phyloP scores from a whole-genome alignment of 2,113 vertebrate species.

The Aplodontia rufa region DNA sequence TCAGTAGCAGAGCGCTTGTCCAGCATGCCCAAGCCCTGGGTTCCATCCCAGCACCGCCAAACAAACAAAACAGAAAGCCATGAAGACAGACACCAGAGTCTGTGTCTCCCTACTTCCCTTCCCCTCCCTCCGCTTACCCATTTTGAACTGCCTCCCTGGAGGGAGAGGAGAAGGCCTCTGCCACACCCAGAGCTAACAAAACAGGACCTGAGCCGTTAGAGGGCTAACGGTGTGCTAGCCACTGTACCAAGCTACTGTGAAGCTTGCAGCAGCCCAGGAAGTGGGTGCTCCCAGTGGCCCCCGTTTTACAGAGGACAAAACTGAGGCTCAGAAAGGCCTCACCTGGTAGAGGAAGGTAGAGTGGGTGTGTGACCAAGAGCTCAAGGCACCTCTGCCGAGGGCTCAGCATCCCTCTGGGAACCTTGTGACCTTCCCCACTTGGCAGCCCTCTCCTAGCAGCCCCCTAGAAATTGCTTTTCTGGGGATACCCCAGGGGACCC shows the following conservation, averaged over 20 bases:
- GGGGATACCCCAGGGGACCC: neutral
- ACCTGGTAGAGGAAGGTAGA: neutral
- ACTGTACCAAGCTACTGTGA: no score
- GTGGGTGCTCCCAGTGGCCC: no score
- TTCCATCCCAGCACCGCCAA: neutral
- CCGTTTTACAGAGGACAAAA: neutral
- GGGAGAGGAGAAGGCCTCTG: neutral
- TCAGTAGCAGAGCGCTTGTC: neutral
- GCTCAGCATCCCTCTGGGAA: neutral
- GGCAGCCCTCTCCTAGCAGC: neutral
- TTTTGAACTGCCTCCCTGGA: no score
- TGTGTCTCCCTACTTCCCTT: neutral
- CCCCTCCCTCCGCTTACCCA: neutral
- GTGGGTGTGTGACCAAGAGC: fast-evolving
- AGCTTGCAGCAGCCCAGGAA: no score
- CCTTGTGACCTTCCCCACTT: neutral
- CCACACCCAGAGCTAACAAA: neutral
- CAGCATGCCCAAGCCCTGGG: neutral
- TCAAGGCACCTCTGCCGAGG: neutral
- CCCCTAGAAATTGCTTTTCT: no score
- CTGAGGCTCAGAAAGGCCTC: neutral
- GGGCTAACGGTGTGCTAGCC: no score
- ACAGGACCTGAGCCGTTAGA: neutral
- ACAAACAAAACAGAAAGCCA: neutral
- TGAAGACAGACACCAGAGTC: neutral